These are phyloP conservation scores for Gadopsis bispinosus DNA, from an alignment of 2,797 vertebrate genomes.

Conservation along the genomic window DNA sequence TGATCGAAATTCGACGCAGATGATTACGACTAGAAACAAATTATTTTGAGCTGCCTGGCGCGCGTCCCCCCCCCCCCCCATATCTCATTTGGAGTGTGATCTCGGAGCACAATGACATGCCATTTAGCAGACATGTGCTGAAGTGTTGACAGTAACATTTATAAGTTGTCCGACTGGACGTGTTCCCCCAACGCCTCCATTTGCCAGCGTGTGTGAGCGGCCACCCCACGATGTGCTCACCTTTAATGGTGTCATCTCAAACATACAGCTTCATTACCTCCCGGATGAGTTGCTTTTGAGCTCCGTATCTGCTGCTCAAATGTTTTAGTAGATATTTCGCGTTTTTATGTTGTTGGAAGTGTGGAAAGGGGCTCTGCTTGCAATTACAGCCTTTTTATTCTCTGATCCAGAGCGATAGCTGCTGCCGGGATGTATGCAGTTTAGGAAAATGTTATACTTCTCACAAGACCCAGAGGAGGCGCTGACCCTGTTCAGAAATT, in stretches of 20 bases:
- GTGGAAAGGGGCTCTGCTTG: slow-evolving; percentile 59
- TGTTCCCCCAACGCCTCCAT: not conserved
- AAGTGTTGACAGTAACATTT: slow-evolving; percentile 20
- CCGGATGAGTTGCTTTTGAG: not conserved
- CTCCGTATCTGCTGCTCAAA: slow-evolving; percentile 36
- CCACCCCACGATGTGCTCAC: not conserved
- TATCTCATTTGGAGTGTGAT: slow-evolving; percentile 25
- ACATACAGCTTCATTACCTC: slow-evolving; percentile 33
- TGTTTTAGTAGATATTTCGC: slow-evolving; percentile 36
- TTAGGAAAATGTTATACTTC: slow-evolving; percentile 75
- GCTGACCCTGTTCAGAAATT: slow-evolving; percentile 54
- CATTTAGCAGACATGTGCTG: slow-evolving; percentile 4
- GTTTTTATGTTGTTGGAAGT: slow-evolving; percentile 37
- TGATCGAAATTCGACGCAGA: slow-evolving; percentile 1
- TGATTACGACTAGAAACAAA: slow-evolving; percentile 47
- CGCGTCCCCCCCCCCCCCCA: not conserved
- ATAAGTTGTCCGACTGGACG: slow-evolving; percentile 5
- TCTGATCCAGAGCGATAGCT: slow-evolving; percentile 36
- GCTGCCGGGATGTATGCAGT: slow-evolving; percentile 35
- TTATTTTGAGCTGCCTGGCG: slow-evolving; percentile 44
- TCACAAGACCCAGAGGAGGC: slow-evolving; percentile 58
- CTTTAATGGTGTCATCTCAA: slow-evolving; percentile 6
- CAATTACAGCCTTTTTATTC: slow-evolving; percentile 57
- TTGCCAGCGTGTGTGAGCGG: slow-evolving; percentile 17
- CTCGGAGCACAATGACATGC: not conserved